These are phyloP conservation scores for Eulacestoma nigropectus DNA, from an alignment of 2,113 vertebrate species.

Conservation along the genomic window DNA sequence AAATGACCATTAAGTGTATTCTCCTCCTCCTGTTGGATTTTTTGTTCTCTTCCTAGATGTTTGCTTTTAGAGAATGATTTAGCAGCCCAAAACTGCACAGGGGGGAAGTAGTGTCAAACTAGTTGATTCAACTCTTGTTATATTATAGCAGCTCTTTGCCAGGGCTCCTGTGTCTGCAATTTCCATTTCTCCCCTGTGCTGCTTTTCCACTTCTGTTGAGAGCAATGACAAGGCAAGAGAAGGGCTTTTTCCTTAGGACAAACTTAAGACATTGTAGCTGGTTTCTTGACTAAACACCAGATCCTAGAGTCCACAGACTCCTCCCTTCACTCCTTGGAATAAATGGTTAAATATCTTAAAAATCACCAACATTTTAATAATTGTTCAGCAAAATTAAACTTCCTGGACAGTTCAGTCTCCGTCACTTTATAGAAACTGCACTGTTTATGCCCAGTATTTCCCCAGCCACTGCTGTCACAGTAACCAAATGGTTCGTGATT, in stretches of 20 bases:
- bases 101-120: neutral
- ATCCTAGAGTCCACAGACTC: neutral
- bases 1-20: constrained; percentile 31
- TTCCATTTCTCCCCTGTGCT: neutral
- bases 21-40: neutral
- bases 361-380: neutral
- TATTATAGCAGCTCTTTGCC: neutral
- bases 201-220: neutral
- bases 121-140: neutral
- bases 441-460: neutral
- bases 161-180: neutral
- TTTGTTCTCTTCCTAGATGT: constrained; percentile 8
- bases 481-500: neutral
- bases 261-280: neutral
- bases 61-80: constrained; percentile 27
- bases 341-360: neutral
- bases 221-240: neutral
- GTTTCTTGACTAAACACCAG: neutral
- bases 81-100: neutral
- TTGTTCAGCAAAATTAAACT: neutral
- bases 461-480: neutral
- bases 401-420: neutral
- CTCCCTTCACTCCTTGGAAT: neutral
- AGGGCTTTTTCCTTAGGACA: neutral
- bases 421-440: neutral